These are phyloP conservation scores for Oryzias curvinotus DNA, from an alignment of 2,113 vertebrate species.

Conservation along the genomic window DNA sequence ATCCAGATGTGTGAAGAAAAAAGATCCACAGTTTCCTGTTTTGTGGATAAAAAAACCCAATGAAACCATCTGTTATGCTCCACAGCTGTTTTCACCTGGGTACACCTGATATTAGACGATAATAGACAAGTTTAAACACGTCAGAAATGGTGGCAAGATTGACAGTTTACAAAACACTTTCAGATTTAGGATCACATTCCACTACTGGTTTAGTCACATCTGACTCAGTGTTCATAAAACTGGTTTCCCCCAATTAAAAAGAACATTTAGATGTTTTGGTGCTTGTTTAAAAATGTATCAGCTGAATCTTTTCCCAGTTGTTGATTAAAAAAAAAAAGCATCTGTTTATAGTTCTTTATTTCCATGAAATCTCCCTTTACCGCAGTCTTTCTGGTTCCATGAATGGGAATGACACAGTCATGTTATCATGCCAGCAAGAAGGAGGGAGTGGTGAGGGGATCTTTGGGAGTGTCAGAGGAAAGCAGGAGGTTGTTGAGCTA, in stretches of 20 bases:
- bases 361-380: conserved; percentile 33
- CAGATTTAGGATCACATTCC: background rate
- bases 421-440: conserved; percentile 27
- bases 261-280: conserved; percentile 3
- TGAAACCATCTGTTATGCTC: conserved; percentile 8
- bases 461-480: conserved; percentile 22
- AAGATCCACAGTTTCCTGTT: background rate
- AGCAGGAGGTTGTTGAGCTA: conserved; percentile 4
- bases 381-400: conserved; percentile 25
- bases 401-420: conserved; percentile 53
- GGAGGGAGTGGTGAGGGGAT: conserved; percentile 12
- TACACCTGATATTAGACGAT: conserved; percentile 27
- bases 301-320: conserved; percentile 33
- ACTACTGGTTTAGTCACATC: background rate
- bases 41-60: background rate
- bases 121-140: conserved; percentile 23
- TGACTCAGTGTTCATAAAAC: conserved; percentile 10
- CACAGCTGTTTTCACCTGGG: conserved; percentile 14
- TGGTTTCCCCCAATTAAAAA: conserved; percentile 20
- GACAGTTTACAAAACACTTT: background rate
- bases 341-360: conserved; percentile 21
- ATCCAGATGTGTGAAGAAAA: background rate
- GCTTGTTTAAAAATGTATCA: conserved; percentile 32
- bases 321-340: conserved; percentile 28
- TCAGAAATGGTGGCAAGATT: conserved; percentile 5